Evolutionary conservation across 2,113 vertebrate species (phyloP).

Genomic region (Crypturellus undulatus): DNA sequence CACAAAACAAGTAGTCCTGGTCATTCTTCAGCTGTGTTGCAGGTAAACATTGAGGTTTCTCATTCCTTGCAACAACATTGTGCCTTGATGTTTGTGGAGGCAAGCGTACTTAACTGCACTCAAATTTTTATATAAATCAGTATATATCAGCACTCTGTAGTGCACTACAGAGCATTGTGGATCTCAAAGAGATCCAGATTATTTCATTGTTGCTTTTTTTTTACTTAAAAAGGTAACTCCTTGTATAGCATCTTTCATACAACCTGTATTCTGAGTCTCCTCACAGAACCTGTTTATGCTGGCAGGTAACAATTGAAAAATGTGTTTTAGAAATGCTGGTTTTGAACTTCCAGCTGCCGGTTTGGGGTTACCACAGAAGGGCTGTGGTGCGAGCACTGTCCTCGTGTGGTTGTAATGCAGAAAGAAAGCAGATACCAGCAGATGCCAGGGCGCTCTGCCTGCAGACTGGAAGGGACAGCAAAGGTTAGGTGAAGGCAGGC

Average conservation of each 20-base stretch:
- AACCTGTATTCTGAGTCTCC: background rate
- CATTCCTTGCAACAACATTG: background rate
- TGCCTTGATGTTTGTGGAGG: background rate
- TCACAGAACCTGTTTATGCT: background rate
- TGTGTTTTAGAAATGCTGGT: rapidly evolving
- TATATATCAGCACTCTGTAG: too few species aligned
- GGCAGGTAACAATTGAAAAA: background rate
- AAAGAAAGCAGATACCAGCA: background rate
- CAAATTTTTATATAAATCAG: background rate
- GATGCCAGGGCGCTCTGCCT: rapidly evolving
- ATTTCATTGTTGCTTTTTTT: background rate
- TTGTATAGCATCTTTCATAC: background rate
- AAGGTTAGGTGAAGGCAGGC: background rate
- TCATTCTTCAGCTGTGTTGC: background rate
- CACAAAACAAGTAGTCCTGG: background rate
- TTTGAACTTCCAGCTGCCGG: background rate
- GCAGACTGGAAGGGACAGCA: background rate
- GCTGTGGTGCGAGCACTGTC: rapidly evolving
- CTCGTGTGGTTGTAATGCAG: rapidly evolving
- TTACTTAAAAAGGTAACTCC: background rate
- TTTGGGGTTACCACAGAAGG: rapidly evolving
- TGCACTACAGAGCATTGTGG: rapidly evolving
- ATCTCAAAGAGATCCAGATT: background rate
- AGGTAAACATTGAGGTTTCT: background rate
- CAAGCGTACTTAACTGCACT: background rate